Conservation (phyloP, 2,888 invertebrate genomes). For the Isotomurus palustris region DNA sequence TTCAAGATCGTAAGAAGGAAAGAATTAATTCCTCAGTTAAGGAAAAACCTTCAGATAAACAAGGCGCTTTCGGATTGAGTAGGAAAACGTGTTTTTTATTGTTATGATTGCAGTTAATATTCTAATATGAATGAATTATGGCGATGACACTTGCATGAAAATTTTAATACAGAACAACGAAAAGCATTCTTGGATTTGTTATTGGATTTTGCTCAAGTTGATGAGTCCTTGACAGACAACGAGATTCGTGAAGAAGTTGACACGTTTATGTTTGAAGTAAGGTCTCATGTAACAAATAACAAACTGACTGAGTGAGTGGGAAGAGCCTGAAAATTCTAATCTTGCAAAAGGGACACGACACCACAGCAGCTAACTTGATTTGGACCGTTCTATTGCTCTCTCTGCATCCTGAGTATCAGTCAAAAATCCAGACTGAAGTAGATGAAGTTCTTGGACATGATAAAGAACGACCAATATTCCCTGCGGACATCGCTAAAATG, state of each 20-base stretch:
- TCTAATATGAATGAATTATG: too few species aligned
- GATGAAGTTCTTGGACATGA: background rate
- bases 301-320: background rate
- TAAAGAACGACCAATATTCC: background rate
- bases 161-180: conserved; percentile 5
- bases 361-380: conserved; percentile 23
- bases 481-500: background rate
- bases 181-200: conserved; percentile 16
- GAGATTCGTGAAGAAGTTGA: conserved; percentile 16
- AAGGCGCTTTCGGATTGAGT: too few species aligned
- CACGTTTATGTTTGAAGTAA: conserved; percentile 21
- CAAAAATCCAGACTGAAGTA: background rate
- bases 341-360: conserved; percentile 30
- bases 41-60: background rate
- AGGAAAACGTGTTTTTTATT: too few species aligned
- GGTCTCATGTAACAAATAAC: background rate
- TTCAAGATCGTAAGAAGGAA: too few species aligned
- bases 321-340: background rate
- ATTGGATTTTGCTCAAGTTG: conserved; percentile 5
- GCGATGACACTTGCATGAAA: too few species aligned
- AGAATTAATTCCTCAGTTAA: too few species aligned
- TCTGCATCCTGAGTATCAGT: conserved; percentile 13
- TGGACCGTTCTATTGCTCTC: conserved; percentile 20
- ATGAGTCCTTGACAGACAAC: conserved; percentile 2
- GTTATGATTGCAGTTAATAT: too few species aligned